Evolutionary conservation across 2,113 vertebrate genomes (phyloP), one percentile per base, ranked within the genome.

Genomic region (Benitochromis conjunctus): DNA sequence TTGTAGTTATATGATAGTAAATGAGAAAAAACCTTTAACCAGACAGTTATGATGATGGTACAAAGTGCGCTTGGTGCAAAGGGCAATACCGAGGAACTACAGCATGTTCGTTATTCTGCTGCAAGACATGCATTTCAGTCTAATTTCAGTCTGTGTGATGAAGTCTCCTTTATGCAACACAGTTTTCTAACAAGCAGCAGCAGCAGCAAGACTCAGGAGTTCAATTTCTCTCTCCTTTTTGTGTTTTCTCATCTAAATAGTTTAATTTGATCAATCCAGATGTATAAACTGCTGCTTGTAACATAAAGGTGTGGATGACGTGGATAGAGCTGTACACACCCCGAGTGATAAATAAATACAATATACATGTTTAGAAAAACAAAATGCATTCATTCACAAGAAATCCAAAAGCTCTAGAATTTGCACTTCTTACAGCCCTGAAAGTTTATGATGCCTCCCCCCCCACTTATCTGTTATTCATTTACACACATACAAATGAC

Each of bases 371-470:
- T 86, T 74, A 84, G 24, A 86, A 89, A 94, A 93, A 84, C 21
- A 80, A 80, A 81, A 76, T 91, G 86, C 54, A 88, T 93, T 94
- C 81, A 92, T 89, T 91, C 38, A 87, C 69, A 92, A 90, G 91
- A 87, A 81, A 24, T 9, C 56, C 56, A 86, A 90, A 93, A 8
- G 56, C 21, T 60, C 84, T 85, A 8, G 88, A 90, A 74, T 56
- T 58, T 57, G 6, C 64, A 62, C 54, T 74, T 21, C 54, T 66
- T 79, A 74, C 86, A 83, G 66, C 83, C 38, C 71, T 69, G 51
- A 74, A 86, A 77, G 51, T 26, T 53, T 54, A 4, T 38, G 60
- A 86, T 62, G 43, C 51, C 51, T 82, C 82, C 77, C 48, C 48
- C 12, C 13, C 5, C 58, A 89, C 10, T 12, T 34, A 78, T 80